Evolutionary conservation across 2,113 vertebrate species (phyloP).

Genomic region (Catharus bicknelli): DNA sequence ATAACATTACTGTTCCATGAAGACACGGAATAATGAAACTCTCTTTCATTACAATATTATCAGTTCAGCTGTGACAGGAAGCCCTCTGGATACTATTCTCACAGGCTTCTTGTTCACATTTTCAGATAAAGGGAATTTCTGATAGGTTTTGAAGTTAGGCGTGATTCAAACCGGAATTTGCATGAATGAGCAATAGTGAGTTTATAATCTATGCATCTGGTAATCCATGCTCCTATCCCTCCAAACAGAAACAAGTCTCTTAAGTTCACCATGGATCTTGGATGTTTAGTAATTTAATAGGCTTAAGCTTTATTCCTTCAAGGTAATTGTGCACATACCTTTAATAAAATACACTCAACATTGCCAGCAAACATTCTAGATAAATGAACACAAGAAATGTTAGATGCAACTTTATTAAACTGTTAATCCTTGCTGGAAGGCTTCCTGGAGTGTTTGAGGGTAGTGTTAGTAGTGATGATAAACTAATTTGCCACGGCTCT

Average conservation of each 20-base stretch:
- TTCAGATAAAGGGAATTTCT: slow-evolving; percentile 32
- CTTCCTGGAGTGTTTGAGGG: slow-evolving; percentile 70
- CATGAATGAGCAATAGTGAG: slow-evolving; percentile 50
- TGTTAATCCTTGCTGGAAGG: slow-evolving; percentile 75
- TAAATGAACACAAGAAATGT: slow-evolving; percentile 71
- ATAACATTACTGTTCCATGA: neutral
- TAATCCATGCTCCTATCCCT: slow-evolving; percentile 10
- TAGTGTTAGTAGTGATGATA: slow-evolving; percentile 67
- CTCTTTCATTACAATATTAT: slow-evolving; percentile 4
- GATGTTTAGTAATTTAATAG: slow-evolving; percentile 57
- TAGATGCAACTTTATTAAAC: slow-evolving; percentile 75
- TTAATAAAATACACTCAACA: slow-evolving; percentile 55
- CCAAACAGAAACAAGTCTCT: slow-evolving; percentile 46
- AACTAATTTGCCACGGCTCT: slow-evolving; percentile 72
- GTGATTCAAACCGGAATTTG: slow-evolving; percentile 38
- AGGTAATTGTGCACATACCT: slow-evolving; percentile 67
- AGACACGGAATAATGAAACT: neutral
- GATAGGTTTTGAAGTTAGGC: slow-evolving; percentile 5
- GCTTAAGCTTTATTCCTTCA: slow-evolving; percentile 62
- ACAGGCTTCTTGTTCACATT: slow-evolving; percentile 9
- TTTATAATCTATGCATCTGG: slow-evolving; percentile 36
- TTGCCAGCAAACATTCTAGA: slow-evolving; percentile 60
- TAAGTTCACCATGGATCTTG: slow-evolving; percentile 43
- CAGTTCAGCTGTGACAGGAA: slow-evolving; percentile 8
- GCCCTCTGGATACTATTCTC: neutral